Conservation (phyloP, 2,888 invertebrate species). For the Zhuqinia jingwanae region DNA sequence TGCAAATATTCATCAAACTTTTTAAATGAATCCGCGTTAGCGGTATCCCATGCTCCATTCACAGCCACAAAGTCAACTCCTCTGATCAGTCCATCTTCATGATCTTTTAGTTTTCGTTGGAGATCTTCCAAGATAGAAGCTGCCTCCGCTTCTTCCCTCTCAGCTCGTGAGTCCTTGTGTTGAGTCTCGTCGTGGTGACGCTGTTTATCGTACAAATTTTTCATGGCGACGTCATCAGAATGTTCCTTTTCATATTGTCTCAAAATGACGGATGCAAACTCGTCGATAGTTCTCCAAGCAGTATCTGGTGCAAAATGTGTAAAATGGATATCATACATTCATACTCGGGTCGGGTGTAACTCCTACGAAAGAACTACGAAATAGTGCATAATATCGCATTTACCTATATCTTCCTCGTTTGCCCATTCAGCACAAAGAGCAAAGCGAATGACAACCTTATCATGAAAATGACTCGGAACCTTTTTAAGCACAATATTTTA, state of each 20-base stretch:
- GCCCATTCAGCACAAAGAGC: constrained; percentile 60
- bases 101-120: background rate
- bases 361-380: no score
- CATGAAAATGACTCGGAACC: constrained; percentile 87
- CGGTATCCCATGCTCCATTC: constrained; percentile 15
- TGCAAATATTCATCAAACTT: constrained; percentile 63
- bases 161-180: constrained; percentile 24
- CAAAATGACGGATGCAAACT: constrained; percentile 60
- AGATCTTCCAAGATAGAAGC: constrained; percentile 14
- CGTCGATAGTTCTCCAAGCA: constrained; percentile 62
- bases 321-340: no score
- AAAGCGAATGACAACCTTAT: constrained; percentile 84
- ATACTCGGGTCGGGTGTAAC: no score
- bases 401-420: constrained; percentile 68
- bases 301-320: constrained; percentile 15
- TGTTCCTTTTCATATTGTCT: constrained; percentile 52
- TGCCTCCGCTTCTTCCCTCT: constrained; percentile 54
- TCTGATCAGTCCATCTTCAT: constrained; percentile 21
- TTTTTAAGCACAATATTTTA: no score
- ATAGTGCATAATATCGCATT: no score
- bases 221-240: constrained; percentile 2
- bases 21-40: constrained; percentile 2
- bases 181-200: constrained; percentile 57
- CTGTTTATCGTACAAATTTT: constrained; percentile 53
- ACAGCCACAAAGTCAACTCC: constrained; percentile 24